Evolutionary conservation across 2,113 vertebrate genomes (phyloP).

Genomic region (Albula glossodonta): DNA sequence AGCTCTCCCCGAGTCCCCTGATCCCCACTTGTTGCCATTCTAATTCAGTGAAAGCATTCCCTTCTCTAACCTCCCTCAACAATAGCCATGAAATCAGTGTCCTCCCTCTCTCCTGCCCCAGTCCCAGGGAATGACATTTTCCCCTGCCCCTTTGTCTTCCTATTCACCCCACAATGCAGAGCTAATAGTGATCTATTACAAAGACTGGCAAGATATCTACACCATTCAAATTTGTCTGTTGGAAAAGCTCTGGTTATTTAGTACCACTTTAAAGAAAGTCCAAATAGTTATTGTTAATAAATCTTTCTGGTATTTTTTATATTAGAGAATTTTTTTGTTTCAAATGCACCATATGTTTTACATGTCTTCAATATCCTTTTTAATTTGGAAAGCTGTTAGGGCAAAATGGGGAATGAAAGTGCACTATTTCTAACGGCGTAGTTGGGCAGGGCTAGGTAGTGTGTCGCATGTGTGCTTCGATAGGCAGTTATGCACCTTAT

Average conservation of each 20-base stretch:
- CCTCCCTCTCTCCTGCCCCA: slow-evolving; percentile 65
- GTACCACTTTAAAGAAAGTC: not conserved
- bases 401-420: not conserved
- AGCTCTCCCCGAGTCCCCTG: slow-evolving; percentile 68
- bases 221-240: not conserved
- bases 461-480: not conserved
- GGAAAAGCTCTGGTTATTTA: not conserved
- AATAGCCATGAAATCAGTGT: slow-evolving; percentile 86
- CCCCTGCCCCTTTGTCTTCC: slow-evolving; percentile 76
- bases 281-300: not conserved
- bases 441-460: not conserved
- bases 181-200: slow-evolving; percentile 6
- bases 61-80: slow-evolving; percentile 77
- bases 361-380: not conserved
- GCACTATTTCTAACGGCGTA: not conserved
- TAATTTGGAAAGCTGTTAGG: not conserved
- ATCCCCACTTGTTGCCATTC: slow-evolving; percentile 88
- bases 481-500: not conserved
- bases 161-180: slow-evolving; percentile 48
- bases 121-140: slow-evolving; percentile 76
- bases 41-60: slow-evolving; percentile 80
- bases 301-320: not conserved
- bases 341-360: not conserved
- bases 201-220: not conserved
- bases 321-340: not conserved